Evolutionary conservation across 2,113 vertebrate species (phyloP).

Genomic region (Rhinichthys klamathensis): DNA sequence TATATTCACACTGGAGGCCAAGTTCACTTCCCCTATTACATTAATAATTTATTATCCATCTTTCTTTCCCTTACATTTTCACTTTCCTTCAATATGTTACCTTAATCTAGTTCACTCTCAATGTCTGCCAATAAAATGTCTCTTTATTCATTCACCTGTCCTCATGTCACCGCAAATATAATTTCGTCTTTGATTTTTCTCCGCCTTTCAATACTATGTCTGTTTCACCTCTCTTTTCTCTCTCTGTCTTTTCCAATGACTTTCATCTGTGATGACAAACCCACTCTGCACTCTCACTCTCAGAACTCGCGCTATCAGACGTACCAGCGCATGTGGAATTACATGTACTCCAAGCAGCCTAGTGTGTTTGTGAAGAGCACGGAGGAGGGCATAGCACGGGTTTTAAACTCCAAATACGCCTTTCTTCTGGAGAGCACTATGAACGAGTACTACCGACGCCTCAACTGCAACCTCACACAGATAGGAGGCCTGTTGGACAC

Average conservation of each 20-base stretch:
- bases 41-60: constrained; percentile 18
- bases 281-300: not conserved
- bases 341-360: constrained; percentile 91
- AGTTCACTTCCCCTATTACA: constrained; percentile 19
- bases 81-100: constrained; percentile 11
- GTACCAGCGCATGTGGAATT: constrained; percentile 93
- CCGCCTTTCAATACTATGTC: not conserved
- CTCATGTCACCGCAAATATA: not conserved
- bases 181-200: not conserved
- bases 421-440: constrained; percentile 91
- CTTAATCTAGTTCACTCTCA: constrained; percentile 31
- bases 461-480: constrained; percentile 92
- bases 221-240: not conserved
- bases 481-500: constrained; percentile 89
- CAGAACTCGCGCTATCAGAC: constrained; percentile 90
- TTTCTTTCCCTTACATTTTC: constrained; percentile 14
- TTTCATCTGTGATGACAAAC: not conserved
- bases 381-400: constrained; percentile 85
- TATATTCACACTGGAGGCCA: constrained; percentile 36
- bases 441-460: constrained; percentile 89
- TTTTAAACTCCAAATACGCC: constrained; percentile 88
- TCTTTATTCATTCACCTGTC: constrained; percentile 13
- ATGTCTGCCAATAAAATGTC: constrained; percentile 27
- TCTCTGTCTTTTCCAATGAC: constrained; percentile 27
- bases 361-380: constrained; percentile 92